phyloP scores from a whole-genome alignment of 2,888 invertebrate species.

The Trilocha varians region DNA sequence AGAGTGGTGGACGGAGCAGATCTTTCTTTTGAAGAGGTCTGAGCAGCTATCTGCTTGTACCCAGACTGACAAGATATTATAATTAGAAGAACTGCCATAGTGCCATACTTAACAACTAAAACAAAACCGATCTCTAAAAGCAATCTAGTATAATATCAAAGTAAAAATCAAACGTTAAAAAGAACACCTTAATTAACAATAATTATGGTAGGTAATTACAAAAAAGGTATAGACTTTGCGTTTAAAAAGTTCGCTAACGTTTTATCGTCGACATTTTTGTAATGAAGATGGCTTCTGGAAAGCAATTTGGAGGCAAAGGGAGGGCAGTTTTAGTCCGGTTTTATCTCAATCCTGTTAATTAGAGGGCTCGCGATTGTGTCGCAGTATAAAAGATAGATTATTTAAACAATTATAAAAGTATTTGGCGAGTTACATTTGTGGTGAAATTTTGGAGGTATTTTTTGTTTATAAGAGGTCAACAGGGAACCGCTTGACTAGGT shows the following conservation, averaged over 20 bases:
- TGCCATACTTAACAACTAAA: no score
- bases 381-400: conserved; percentile 11
- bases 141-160: no score
- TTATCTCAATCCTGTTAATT: conserved; percentile 28
- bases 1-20: no score
- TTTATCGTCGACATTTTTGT: conserved; percentile 18
- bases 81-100: no score
- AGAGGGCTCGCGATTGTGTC: conserved; percentile 12
- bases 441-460: conserved; percentile 1
- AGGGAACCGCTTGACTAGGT: no score
- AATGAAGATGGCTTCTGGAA: conserved; percentile 22
- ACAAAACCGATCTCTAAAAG: no score
- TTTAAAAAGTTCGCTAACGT: conserved; percentile 8
- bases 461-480: no score
- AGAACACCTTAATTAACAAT: neutral
- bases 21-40: no score
- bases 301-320: conserved; percentile 22
- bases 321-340: conserved; percentile 17
- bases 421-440: conserved; percentile 11
- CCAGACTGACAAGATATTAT: no score
- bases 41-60: no score
- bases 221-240: neutral
- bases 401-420: conserved; percentile 16
- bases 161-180: no score
- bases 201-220: neutral